These are phyloP conservation scores for Lerema accius DNA, from an alignment of 1,140 invertebrate genomes.

Conservation along the genomic window DNA sequence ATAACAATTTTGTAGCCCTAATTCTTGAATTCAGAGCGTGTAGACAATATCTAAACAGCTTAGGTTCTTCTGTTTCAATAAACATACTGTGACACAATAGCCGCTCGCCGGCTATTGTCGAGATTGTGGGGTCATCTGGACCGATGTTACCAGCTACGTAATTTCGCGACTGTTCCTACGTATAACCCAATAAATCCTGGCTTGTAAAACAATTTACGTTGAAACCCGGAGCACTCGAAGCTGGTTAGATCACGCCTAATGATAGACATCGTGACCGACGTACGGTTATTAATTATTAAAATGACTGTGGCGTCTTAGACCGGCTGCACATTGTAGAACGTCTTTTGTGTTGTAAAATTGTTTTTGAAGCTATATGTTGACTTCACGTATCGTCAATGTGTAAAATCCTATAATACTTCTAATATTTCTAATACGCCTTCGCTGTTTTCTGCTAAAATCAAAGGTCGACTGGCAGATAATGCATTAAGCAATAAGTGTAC, in stretches of 20 bases:
- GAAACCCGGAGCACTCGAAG: constrained; percentile 45
- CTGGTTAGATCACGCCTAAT: constrained; percentile 63
- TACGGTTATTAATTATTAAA: constrained; percentile 77
- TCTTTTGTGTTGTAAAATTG: neutral
- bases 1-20: too few relatives aligned
- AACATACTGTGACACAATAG: constrained; percentile 33
- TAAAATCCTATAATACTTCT: too few relatives aligned
- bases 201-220: constrained; percentile 78
- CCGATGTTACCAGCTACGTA: constrained; percentile 68
- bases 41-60: neutral
- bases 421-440: too few relatives aligned
- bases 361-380: too few relatives aligned
- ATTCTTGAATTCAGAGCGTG: too few relatives aligned
- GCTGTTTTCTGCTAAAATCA: too few relatives aligned
- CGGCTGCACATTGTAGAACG: neutral
- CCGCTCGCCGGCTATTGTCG: constrained; percentile 74
- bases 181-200: constrained; percentile 75
- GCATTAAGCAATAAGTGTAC: too few relatives aligned
- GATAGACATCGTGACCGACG: constrained; percentile 67
- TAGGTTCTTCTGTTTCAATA: neutral
- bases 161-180: constrained; percentile 72
- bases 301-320: constrained; percentile 55
- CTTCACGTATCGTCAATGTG: too few relatives aligned
- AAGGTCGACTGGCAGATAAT: too few relatives aligned
- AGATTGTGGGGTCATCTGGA: constrained; percentile 79